These are phyloP conservation scores for Atherinomorus stipes DNA, from an alignment of 2,113 vertebrate genomes.

Conservation along the genomic window DNA sequence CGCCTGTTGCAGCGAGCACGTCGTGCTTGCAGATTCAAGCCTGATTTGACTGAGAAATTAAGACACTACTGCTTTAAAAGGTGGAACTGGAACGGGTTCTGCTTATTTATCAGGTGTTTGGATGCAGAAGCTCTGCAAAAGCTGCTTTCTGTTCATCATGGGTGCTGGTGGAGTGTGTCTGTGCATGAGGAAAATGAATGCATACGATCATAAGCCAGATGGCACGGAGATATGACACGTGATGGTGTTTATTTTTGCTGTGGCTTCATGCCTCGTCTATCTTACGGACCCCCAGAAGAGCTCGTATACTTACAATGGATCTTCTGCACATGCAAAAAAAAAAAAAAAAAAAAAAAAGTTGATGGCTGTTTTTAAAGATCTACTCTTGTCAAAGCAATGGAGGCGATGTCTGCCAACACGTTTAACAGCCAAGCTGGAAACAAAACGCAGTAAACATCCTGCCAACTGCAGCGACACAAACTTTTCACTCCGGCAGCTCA, in stretches of 20 bases:
- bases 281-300: background rate
- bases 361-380: conserved; percentile 12
- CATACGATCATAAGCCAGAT: conserved; percentile 29
- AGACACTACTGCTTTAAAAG: background rate
- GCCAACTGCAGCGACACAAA: conserved; percentile 39
- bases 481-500: conserved; percentile 48
- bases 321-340: background rate
- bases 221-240: conserved; percentile 21
- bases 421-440: conserved; percentile 29
- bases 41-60: background rate
- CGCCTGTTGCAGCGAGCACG: background rate
- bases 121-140: background rate
- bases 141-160: background rate
- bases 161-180: conserved; percentile 3
- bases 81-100: background rate
- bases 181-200: conserved; percentile 30
- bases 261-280: conserved; percentile 2
- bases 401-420: conserved; percentile 34
- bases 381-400: conserved; percentile 3
- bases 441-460: conserved; percentile 20
- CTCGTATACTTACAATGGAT: background rate
- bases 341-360: background rate
- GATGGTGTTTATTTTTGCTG: conserved; percentile 28
- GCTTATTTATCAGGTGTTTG: background rate
- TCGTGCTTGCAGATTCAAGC: background rate